Evolutionary conservation across 1,140 invertebrate genomes (phyloP), one percentile per base, ranked within the genome.

Genomic region (Atta colombica): DNA sequence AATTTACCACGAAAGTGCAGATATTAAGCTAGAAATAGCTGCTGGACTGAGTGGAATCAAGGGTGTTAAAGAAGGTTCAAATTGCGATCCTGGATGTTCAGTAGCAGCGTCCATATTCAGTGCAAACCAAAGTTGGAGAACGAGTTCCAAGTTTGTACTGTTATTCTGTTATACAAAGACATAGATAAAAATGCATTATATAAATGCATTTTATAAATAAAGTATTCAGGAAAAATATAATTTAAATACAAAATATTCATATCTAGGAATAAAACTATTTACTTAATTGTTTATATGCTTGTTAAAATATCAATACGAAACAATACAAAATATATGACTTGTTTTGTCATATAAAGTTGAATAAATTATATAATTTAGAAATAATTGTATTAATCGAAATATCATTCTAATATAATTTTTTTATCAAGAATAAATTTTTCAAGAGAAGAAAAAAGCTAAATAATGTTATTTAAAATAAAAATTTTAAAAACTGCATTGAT

Each of bases 81-180:
- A 96, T 21, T 96, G 95, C 75, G 95, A 91, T 90, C 92, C 96
- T 14, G 93, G 91, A 60, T 94, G 95, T 77, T 96, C 94, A 5
- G 94, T 93, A 77, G 95, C 93, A 69, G 94, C 93, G 75, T 96
- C 96, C 87, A 96, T 96, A 93, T 98, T 98, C 63, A 98, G 94
- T 1, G 97, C 98, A 60, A 98, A 95, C 98, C 98, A 98, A 80
- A 98, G 95, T 78, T 98, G 97, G 6, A 98, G 95, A 60, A 98
- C 96, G 89, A 98, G 96, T 94, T 98, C 98, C 92, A 98, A 96
- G 92, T 97, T 97, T 31, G 96, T 96, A 77, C 95, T 95, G 4
- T 93, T 92, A n/a, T 90, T 94, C 93, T 95, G 75, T 89, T 86
- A n/a, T 7, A 25, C 58, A 35, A 1, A 45, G 7, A 82, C 68